Percentiles rank a stretch among this genome's conserved stretches.
Conservation (phyloP, 1,140 invertebrate species). For the Drosophila aff. region DNA sequence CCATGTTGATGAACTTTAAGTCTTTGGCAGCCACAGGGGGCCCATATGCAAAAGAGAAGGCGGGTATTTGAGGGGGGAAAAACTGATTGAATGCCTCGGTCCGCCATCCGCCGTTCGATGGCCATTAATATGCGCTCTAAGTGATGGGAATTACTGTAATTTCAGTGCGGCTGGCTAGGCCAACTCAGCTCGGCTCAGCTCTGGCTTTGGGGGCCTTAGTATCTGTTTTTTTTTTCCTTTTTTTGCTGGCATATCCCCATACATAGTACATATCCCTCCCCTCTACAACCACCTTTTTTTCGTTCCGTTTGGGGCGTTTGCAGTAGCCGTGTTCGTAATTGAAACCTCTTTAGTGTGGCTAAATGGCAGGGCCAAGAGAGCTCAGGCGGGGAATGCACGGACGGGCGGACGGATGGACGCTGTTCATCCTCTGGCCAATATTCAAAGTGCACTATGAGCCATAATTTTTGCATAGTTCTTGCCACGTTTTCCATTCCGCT, state of each 20-base stretch:
- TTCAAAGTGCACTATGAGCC: constrained; percentile 71
- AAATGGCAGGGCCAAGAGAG: constrained; percentile 61
- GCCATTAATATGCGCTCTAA: constrained; percentile 84
- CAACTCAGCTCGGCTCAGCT: constrained; percentile 22
- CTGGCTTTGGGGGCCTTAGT: constrained; percentile 43
- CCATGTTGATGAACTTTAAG: constrained; percentile 54
- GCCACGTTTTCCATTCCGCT: constrained; percentile 66
- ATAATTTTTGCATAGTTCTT: constrained; percentile 82
- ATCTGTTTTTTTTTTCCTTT: constrained; percentile 1
- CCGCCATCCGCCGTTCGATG: constrained; percentile 66
- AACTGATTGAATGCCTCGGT: constrained; percentile 59
- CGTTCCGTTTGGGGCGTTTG: constrained; percentile 63
- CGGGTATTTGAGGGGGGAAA: constrained; percentile 9
- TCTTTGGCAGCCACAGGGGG: constrained; percentile 32
- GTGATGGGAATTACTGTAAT: constrained; percentile 84
- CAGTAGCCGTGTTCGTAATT: constrained; percentile 77
- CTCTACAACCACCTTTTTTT: constrained; percentile 1
- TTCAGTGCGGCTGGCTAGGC: constrained; percentile 68
- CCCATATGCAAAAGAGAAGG: constrained; percentile 40
- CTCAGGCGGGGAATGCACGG: constrained; percentile 11
- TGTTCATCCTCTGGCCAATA: constrained; percentile 58
- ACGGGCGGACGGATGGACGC: not conserved
- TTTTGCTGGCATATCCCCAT: constrained; percentile 25
- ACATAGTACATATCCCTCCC: constrained; percentile 4
- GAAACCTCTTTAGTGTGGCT: constrained; percentile 83